A percentile compares a stretch with the other conserved stretches of the same genome.
Evolutionary conservation across 23 tunicate genomes (phyloP).

Genomic region (Trididemnum nubilum): DNA sequence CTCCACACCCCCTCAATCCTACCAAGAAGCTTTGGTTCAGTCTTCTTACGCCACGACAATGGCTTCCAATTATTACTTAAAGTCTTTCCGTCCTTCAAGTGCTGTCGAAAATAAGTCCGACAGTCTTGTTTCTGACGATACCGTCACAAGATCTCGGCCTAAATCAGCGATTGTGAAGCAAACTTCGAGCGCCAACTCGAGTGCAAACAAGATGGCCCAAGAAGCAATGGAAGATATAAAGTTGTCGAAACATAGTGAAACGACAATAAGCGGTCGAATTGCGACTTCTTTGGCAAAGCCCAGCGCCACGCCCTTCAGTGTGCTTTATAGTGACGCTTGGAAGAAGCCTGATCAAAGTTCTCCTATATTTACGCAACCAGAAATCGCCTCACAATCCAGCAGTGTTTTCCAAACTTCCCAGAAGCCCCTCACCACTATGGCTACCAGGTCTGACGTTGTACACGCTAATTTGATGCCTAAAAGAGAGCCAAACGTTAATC

Average conservation of each 20-base stretch:
- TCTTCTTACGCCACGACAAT: not conserved
- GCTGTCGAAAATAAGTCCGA: constrained; percentile 12
- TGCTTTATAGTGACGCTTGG: constrained; percentile 30
- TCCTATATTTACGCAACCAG: not conserved
- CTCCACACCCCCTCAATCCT: not conserved
- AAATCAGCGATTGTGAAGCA: constrained; percentile 23
- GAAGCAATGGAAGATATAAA: not conserved
- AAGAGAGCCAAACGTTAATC: too few relatives aligned
- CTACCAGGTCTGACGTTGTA: too few relatives aligned
- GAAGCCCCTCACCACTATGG: too few relatives aligned
- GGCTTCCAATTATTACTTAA: constrained; percentile 57
- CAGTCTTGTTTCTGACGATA: not conserved
- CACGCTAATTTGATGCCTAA: too few relatives aligned
- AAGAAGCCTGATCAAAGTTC: constrained; percentile 1
- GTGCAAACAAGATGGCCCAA: not conserved
- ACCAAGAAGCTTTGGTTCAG: not conserved
- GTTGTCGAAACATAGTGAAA: not conserved
- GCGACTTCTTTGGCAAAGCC: constrained; percentile 9
- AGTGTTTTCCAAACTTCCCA: not conserved
- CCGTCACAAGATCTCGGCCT: constrained; percentile 17
- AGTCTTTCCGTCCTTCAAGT: constrained; percentile 77
- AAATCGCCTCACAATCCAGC: not conserved
- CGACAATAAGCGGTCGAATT: not conserved
- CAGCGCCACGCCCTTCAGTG: constrained; percentile 54
- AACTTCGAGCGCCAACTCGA: not conserved